Evolutionary conservation across 2,797 vertebrate genomes (phyloP), one percentile per base, ranked within the genome.

Genomic region (Anas flavirostris): DNA sequence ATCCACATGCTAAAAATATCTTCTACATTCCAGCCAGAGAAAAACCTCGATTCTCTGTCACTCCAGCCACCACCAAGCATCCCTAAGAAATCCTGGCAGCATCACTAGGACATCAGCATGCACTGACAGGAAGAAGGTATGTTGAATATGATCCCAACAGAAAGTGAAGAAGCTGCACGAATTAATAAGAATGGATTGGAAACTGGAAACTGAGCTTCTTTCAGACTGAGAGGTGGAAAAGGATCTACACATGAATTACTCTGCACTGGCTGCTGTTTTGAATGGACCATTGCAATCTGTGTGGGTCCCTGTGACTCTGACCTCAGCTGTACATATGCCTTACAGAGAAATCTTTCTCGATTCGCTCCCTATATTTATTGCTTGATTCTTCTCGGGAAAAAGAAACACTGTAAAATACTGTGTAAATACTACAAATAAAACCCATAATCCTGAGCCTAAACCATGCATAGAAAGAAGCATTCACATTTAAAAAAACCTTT

Each of bases 1-100:
- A 64, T 23, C 72, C 33, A 82, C 2, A 0, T 37, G 53, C 31
- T 62, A 31, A 39, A 83, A 72, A 72, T 62, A 15, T 44, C 10
- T 86, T 86, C 64, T 64, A 29, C 35, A 9, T 86, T 86, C 63
- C 95, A 98, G 98, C 97, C 97, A 35, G 97, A 98, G 84, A 96
- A 95, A 95, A 92, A 48, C 74, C 72, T 90, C 35, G 89, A 96
- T 50, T 4, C 82, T 26, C 59, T 92, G 43, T 79, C 90, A 77
- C 97, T 93, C 80, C 97, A 86, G 39, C 63, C 95, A 22, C 98
- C 98, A 85, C 97, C 97, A 2, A 69, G 97, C 78, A 85, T 97
- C 59, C 98, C 98, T 7, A 98, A 98, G 96, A 97, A 98, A 91
- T 73, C 73, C 26, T 8, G 13, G 67, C 35, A 23, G 5, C 16